Evolutionary conservation across 2,113 vertebrate genomes (phyloP).

Genomic region (Microtus montanus): DNA sequence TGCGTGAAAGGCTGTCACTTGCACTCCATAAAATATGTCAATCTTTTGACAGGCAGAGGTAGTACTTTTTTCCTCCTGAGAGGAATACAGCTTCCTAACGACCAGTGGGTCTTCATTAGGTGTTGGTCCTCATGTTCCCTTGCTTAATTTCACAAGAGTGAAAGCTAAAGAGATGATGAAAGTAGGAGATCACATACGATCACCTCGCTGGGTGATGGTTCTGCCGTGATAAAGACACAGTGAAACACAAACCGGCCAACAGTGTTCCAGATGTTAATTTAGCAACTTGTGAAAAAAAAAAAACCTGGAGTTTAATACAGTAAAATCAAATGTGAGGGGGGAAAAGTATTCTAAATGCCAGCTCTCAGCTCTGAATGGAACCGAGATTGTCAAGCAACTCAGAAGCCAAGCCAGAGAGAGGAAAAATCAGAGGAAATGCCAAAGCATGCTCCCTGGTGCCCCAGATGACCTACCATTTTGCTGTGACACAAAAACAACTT

Average conservation of each 20-base stretch:
- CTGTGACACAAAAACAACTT: background rate
- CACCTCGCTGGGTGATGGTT: constrained; percentile 24
- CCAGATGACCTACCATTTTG: background rate
- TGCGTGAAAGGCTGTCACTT: constrained; percentile 69
- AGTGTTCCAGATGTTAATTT: constrained; percentile 52
- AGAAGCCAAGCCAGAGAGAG: background rate
- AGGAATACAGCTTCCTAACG: background rate
- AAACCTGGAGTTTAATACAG: constrained; percentile 67
- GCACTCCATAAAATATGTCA: constrained; percentile 68
- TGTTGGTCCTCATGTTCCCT: background rate
- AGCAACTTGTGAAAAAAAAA: constrained; percentile 57
- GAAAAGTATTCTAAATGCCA: background rate
- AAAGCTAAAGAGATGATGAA: background rate
- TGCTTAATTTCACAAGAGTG: background rate
- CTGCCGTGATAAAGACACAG: background rate
- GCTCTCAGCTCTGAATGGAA: constrained; percentile 42
- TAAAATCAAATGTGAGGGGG: background rate
- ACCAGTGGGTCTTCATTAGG: background rate
- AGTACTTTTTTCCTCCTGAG: background rate
- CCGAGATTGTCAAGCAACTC: constrained; percentile 23
- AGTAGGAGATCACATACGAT: background rate
- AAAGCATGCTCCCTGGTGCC: no score
- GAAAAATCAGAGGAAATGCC: background rate
- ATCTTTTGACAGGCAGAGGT: constrained; percentile 33
- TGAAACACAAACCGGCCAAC: constrained; percentile 30